Base-by-base conservation (phyloP, 2,888 invertebrate genomes). In the Agelastica alni region DNA sequence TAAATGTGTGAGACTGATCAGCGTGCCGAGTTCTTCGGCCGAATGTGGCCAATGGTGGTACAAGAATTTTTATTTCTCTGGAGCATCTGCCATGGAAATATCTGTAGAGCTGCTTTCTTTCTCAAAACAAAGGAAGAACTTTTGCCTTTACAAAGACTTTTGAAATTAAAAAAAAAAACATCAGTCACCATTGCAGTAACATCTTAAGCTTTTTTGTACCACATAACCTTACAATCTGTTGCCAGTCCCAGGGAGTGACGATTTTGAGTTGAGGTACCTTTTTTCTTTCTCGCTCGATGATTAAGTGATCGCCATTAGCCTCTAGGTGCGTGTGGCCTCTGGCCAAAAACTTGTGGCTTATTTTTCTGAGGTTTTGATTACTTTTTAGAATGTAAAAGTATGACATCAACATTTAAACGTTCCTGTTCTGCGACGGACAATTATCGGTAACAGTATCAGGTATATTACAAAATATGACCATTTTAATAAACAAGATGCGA, bases 401-500 rank as follows among this genome's bases (percentile, higher is more conserved):
- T 28, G 18, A 28, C 51, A 55, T 49, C 7, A 55, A 7, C 55
- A 46, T 55, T 36, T 17, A 9, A 9, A 41, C 13, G 13, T 53
- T 51, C 16, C 51, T 9, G 17, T 51, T 56, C 18, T 56, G 56
- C 4, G 31, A 18, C 18, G 56, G 56, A 20, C 52, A 56, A 18
- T 56, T 56, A 20, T 57, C 43, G 7, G 39, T 4, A 17, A 39
- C 30, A 36, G 30, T 13, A 14, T 47, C 45, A 22, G n/a, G n/a
- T n/a, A n/a, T n/a, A n/a, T n/a, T n/a, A n/a, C n/a, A n/a, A n/a
- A n/a, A n/a, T n/a, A n/a, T n/a, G 9, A 32, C 47, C 49, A 62
- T 53, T 62, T 61, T 13, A 58, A 17, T 31, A 62, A 9, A 47
- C 60, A 61, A 13, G 61, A 64, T 2, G 60, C 61, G 36, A 64